Percentiles rank a stretch among this genome's conserved stretches.
phyloP scores from a whole-genome alignment of 2,113 vertebrate species.

The Melanotaenia duboulayi region DNA sequence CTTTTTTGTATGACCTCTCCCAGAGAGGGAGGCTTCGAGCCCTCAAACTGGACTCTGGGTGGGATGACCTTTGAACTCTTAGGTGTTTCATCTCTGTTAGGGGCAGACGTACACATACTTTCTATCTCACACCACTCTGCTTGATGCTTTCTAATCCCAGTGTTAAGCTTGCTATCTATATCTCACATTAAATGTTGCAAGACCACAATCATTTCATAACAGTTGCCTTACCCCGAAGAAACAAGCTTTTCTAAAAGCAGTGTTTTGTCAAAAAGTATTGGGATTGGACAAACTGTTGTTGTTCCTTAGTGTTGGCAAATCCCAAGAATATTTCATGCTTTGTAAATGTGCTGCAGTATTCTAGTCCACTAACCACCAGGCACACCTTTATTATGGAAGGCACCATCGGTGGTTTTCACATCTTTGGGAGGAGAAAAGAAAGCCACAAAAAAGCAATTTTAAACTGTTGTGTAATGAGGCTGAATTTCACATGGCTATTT shows the following conservation, averaged over 20 bases:
- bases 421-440: slow-evolving; percentile 14
- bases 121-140: slow-evolving; percentile 7
- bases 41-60: slow-evolving; percentile 66
- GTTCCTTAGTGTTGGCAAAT: slow-evolving; percentile 3
- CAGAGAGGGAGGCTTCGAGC: slow-evolving; percentile 40
- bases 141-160: background rate
- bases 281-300: slow-evolving; percentile 8
- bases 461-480: slow-evolving; percentile 3
- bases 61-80: slow-evolving; percentile 69
- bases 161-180: background rate
- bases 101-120: slow-evolving; percentile 30
- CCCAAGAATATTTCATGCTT: slow-evolving; percentile 18
- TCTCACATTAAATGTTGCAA: background rate
- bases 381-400: background rate
- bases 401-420: background rate
- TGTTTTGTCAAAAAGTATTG: background rate
- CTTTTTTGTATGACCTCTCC: slow-evolving; percentile 67
- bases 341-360: background rate
- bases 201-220: slow-evolving; percentile 15
- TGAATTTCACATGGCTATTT: background rate
- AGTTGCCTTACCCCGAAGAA: slow-evolving; percentile 13
- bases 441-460: slow-evolving; percentile 16
- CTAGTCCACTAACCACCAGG: background rate
- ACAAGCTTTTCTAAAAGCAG: background rate
- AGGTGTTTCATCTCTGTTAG: slow-evolving; percentile 70